Evolutionary conservation across 2,797 vertebrate genomes (phyloP).

Genomic region (Staurois parvus): DNA sequence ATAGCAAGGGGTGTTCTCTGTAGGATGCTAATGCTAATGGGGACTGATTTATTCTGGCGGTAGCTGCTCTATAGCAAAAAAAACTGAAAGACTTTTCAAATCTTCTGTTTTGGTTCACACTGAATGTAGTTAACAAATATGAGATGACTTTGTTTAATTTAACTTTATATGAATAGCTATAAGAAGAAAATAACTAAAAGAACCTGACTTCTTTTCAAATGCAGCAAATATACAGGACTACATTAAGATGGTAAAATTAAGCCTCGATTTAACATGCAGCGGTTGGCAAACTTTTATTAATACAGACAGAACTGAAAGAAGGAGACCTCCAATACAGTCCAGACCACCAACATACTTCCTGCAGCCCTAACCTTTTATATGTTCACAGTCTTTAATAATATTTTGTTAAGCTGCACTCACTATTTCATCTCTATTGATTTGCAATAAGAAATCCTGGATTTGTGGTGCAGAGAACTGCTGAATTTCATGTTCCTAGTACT

Average conservation of each 20-base stretch:
- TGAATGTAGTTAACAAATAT: no score
- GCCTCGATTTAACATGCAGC: background rate
- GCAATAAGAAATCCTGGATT: conserved; percentile 25
- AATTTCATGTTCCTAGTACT: background rate
- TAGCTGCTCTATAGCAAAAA: no score
- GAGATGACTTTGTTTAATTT: no score
- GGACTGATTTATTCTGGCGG: no score
- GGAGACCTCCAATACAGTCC: conserved; percentile 29
- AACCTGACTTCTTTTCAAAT: background rate
- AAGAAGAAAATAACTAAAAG: no score
- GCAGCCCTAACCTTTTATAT: conserved; percentile 13
- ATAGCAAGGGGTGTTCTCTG: no score
- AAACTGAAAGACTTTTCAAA: no score
- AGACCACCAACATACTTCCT: conserved; percentile 26
- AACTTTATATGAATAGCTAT: no score
- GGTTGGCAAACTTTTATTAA: background rate
- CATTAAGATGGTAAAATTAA: background rate
- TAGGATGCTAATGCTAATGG: no score
- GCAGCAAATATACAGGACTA: background rate
- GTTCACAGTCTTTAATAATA: conserved; percentile 35
- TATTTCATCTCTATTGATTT: conserved; percentile 39
- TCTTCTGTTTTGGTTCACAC: no score
- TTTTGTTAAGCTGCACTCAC: conserved; percentile 30
- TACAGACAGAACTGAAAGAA: background rate
- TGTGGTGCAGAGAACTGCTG: conserved; percentile 23